Base-by-base conservation (phyloP, 2,888 invertebrate species). In the Melieria crassipennis region DNA sequence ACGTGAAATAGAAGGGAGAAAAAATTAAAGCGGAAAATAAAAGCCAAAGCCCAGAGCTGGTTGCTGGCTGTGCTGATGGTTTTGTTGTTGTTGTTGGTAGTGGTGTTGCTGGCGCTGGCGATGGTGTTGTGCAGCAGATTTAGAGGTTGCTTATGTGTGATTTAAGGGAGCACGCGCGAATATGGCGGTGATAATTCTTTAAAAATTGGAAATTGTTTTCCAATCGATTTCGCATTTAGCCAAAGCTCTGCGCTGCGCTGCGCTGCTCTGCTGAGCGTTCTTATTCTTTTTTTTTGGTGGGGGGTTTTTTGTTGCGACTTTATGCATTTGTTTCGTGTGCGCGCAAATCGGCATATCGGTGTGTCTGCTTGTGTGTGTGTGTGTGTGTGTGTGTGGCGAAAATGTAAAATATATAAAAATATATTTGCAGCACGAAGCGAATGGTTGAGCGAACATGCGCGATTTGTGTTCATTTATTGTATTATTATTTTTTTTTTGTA, bases 171-270 rank as follows among this genome's bases (percentile, higher is more conserved):
- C 84, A 85, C 81, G 75, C 85, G 85, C 85, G 85, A 85, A 85
- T 85, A 84, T 85, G 84, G 84, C 80, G 81, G 85, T 82, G 85
- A 85, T 85, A 85, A 85, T 85, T 85, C 85, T 85, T 84, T 83
- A 85, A 84, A 85, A 85, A 85, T 85, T 85, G 85, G 84, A 85
- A 85, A 85, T 85, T 85, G 85, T 84, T 85, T 85, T 84, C 83
- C 84, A 85, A 85, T 85, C 85, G 85, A 85, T 85, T 85, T 83
- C 82, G 81, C 85, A 83, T 83, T 84, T 84, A 83, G 82, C 78
- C 78, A 81, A 82, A 82, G 77, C 82, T 81, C 80, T 83, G 75
- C 61, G 60, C 65, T 50, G n/a, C 7, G 13, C 3, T 67, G n/a
- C n/a, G 11, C 42, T 47, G 3, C 48, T 45, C 45, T 58, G 46